Conservation (phyloP, 2,888 invertebrate species). For the Diarsia brunnea region DNA sequence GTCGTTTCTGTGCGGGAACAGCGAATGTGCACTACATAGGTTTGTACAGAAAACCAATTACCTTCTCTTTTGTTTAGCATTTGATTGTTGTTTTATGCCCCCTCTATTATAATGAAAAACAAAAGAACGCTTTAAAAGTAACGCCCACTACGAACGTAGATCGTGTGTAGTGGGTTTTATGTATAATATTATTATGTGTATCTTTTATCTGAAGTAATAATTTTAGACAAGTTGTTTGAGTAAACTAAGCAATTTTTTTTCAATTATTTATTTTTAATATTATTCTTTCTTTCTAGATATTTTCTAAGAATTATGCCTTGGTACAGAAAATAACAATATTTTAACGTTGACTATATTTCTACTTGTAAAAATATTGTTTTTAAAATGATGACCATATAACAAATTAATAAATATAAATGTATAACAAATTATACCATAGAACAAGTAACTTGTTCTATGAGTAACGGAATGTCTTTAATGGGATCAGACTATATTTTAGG, state of each 20-base stretch:
- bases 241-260: not conserved
- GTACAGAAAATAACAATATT: not conserved
- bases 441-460: too few species aligned
- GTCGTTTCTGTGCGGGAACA: constrained; percentile 86
- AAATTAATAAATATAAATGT: too few species aligned
- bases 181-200: not conserved
- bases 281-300: not conserved
- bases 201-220: not conserved
- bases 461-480: not conserved
- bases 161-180: constrained; percentile 7
- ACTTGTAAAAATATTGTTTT: too few species aligned
- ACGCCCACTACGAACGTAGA: constrained; percentile 1
- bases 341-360: not conserved
- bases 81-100: constrained; percentile 65
- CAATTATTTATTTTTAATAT: not conserved
- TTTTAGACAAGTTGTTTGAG: not conserved
- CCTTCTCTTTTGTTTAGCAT: constrained; percentile 75
- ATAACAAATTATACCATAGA: too few species aligned
- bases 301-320: not conserved
- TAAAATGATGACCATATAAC: too few species aligned
- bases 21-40: constrained; percentile 85
- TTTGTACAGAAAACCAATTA: constrained; percentile 85
- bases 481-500: not conserved
- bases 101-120: constrained; percentile 48
- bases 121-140: constrained; percentile 50